Evolutionary conservation across 2,888 invertebrate species (phyloP).

Genomic region (Melinopterus prodromus): DNA sequence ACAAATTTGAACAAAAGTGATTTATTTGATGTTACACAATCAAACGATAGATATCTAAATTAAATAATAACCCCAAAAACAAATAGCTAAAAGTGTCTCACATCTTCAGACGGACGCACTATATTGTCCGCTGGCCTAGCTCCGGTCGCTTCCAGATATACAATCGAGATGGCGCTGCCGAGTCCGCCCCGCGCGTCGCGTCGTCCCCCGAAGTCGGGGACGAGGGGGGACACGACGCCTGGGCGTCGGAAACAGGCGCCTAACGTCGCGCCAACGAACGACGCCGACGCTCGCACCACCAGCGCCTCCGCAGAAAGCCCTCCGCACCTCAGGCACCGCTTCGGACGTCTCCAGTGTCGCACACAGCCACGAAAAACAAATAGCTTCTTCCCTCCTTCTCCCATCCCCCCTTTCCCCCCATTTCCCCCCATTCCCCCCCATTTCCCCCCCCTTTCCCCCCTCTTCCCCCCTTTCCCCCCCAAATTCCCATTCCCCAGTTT

Average conservation of each 20-base stretch:
- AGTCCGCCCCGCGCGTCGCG: conserved; percentile 45
- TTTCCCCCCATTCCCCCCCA: conserved; percentile 30
- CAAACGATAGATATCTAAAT: too few species aligned
- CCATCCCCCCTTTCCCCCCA: conserved; percentile 10
- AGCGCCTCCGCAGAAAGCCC: conserved; percentile 61
- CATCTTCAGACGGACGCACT: neutral
- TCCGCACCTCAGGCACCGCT: conserved; percentile 51
- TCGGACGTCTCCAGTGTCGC: conserved; percentile 36
- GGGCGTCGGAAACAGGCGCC: conserved; percentile 61
- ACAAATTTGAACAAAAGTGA: too few species aligned
- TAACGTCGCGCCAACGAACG: conserved; percentile 59
- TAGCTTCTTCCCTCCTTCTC: conserved; percentile 30
- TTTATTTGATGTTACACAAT: too few species aligned
- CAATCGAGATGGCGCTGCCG: neutral
- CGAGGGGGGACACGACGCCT: conserved; percentile 52
- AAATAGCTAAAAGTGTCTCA: neutral
- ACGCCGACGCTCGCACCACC: conserved; percentile 54
- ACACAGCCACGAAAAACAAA: conserved; percentile 8
- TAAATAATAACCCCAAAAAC: too few species aligned
- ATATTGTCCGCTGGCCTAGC: neutral
- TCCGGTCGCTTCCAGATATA: neutral
- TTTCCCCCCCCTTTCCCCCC: neutral
- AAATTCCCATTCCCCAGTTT: neutral
- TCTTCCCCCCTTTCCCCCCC: conserved; percentile 30
- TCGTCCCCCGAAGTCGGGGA: conserved; percentile 47